Evolutionary conservation across 2,888 invertebrate species (phyloP).

Genomic region (Dione juno): DNA sequence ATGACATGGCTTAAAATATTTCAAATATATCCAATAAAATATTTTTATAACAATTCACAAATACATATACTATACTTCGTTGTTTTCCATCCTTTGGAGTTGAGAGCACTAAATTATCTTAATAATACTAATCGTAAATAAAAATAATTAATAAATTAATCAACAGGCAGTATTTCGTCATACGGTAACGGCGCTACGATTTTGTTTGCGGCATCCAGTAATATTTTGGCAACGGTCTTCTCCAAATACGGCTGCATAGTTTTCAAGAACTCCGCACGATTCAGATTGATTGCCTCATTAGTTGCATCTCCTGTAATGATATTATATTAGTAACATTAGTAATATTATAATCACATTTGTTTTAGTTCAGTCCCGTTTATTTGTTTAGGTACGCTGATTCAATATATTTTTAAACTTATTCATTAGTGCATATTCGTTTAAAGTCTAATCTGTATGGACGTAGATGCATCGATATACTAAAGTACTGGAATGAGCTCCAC

Average conservation of each 20-base stretch:
- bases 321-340: not conserved
- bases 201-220: slow-evolving; percentile 81
- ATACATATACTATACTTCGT: not conserved
- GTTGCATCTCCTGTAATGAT: slow-evolving; percentile 74
- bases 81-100: not conserved
- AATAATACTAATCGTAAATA: not conserved
- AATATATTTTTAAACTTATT: too few species aligned
- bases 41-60: too few species aligned
- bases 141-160: slow-evolving; percentile 31
- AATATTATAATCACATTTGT: too few species aligned
- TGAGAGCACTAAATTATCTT: not conserved
- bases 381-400: too few species aligned
- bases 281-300: slow-evolving; percentile 84
- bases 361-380: too few species aligned
- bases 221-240: slow-evolving; percentile 75
- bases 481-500: too few species aligned
- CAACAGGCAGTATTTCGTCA: slow-evolving; percentile 80
- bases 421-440: too few species aligned
- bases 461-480: too few species aligned
- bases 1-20: not conserved
- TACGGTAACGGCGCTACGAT: slow-evolving; percentile 80
- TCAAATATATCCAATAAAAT: not conserved
- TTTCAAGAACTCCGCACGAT: slow-evolving; percentile 82
- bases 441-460: too few species aligned
- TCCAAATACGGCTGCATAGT: slow-evolving; percentile 84